These are phyloP conservation scores for Micronycteris hirsuta DNA, from an alignment of 2,113 vertebrate species.

Conservation along the genomic window DNA sequence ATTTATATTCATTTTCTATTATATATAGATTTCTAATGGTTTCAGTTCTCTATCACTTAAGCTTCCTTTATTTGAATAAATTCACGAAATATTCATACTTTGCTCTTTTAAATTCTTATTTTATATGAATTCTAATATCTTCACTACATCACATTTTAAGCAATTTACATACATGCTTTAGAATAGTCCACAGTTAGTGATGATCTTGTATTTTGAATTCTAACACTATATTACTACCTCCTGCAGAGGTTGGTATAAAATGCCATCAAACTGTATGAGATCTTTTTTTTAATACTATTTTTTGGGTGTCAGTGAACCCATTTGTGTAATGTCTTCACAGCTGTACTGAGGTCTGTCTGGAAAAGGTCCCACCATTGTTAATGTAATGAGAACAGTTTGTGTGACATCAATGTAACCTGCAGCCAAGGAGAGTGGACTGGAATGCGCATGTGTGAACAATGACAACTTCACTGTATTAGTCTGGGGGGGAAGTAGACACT, in stretches of 20 bases:
- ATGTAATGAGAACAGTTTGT: too few relatives aligned
- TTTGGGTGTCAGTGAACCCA: constrained; percentile 21
- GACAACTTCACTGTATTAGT: too few relatives aligned
- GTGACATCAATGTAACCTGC: too few relatives aligned
- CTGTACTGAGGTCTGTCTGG: background rate
- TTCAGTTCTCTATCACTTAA: too few relatives aligned
- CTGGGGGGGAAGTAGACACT: too few relatives aligned
- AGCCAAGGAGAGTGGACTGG: too few relatives aligned
- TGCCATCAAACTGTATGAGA: constrained; percentile 43
- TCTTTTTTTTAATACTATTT: background rate
- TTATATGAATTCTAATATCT: constrained; percentile 60
- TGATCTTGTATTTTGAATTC: constrained; percentile 76
- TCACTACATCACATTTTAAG: constrained; percentile 66
- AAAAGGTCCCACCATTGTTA: too few relatives aligned
- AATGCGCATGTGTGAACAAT: too few relatives aligned
- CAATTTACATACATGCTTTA: constrained; percentile 73
- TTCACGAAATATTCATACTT: constrained; percentile 10
- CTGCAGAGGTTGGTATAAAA: constrained; percentile 62
- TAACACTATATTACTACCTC: constrained; percentile 77
- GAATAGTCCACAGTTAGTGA: constrained; percentile 81
- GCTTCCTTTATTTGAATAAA: too few relatives aligned
- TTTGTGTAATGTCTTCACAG: constrained; percentile 42
- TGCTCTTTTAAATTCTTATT: constrained; percentile 73
- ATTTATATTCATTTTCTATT: too few relatives aligned
- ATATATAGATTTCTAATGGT: too few relatives aligned